A percentile compares a stretch with the other conserved stretches of the same genome.
Evolutionary conservation across 2,797 vertebrate species (phyloP).

Genomic region (Vireo griseus): DNA sequence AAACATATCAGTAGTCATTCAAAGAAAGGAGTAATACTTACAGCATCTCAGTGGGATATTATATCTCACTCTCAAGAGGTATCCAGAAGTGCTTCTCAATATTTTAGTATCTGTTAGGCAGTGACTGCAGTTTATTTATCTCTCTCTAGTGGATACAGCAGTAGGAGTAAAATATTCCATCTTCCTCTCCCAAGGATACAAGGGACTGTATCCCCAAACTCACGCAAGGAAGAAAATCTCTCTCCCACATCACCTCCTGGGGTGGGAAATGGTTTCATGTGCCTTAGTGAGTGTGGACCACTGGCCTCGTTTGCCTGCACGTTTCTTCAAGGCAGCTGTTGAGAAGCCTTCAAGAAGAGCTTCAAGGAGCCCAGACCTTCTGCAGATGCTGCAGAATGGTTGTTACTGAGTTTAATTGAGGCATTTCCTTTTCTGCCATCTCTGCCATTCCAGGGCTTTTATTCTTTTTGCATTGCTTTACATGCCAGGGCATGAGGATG

Average conservation of each 20-base stretch:
- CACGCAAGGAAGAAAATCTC: background rate
- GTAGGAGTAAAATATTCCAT: constrained; percentile 30
- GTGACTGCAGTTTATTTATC: constrained; percentile 43
- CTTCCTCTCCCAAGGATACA: background rate
- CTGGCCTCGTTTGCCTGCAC: background rate
- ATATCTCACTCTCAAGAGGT: constrained; percentile 33
- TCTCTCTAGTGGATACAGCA: constrained; percentile 25
- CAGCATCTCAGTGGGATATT: background rate
- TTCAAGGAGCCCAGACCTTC: background rate
- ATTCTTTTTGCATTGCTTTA: background rate
- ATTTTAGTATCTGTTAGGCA: constrained; percentile 61
- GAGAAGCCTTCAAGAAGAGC: background rate
- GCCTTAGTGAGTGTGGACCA: background rate
- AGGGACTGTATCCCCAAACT: background rate
- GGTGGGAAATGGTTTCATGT: background rate
- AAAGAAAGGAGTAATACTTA: background rate
- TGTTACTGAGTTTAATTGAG: background rate
- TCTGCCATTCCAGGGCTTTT: background rate
- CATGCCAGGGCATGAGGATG: background rate
- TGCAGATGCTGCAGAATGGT: background rate
- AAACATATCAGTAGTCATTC: constrained; percentile 2
- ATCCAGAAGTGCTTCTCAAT: constrained; percentile 49
- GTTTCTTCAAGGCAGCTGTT: background rate
- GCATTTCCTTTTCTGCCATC: background rate
- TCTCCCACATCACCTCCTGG: background rate